These are phyloP conservation scores for Meteorus colon DNA, from an alignment of 2,888 invertebrate species.

Conservation along the genomic window DNA sequence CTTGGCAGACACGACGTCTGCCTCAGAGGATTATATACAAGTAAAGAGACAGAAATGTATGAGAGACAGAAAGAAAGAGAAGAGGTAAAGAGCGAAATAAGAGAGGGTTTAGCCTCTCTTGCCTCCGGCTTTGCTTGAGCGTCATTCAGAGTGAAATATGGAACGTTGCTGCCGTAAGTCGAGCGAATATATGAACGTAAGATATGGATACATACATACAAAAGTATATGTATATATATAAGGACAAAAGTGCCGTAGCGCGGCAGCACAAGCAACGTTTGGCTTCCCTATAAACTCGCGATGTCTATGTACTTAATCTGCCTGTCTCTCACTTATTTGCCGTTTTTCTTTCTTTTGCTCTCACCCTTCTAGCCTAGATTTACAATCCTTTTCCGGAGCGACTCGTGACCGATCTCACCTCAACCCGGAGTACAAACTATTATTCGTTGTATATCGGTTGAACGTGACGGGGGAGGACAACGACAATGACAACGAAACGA, in stretches of 20 bases:
- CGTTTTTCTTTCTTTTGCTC: slow-evolving; percentile 3
- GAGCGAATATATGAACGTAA: slow-evolving; percentile 48
- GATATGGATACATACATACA: neutral
- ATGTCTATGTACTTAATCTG: slow-evolving; percentile 14
- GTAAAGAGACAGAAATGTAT: slow-evolving; percentile 39
- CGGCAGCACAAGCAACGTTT: slow-evolving; percentile 27
- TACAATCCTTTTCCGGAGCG: slow-evolving; percentile 49
- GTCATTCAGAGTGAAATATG: slow-evolving; percentile 55
- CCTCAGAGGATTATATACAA: slow-evolving; percentile 49
- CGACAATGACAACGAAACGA: neutral
- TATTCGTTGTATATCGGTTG: slow-evolving; percentile 44
- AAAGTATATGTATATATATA: neutral
- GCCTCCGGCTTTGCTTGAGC: slow-evolving; percentile 40
- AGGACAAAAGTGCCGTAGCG: slow-evolving; percentile 9
- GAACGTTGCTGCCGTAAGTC: slow-evolving; percentile 48
- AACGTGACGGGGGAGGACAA: slow-evolving; percentile 36
- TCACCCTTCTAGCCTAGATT: slow-evolving; percentile 53
- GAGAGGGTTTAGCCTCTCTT: slow-evolving; percentile 41
- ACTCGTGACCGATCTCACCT: slow-evolving; percentile 65
- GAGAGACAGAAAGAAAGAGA: slow-evolving; percentile 44
- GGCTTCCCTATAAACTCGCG: slow-evolving; percentile 25
- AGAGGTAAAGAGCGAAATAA: slow-evolving; percentile 9
- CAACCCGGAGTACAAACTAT: slow-evolving; percentile 57
- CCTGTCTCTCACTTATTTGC: neutral
- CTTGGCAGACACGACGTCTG: slow-evolving; percentile 66